Evolutionary conservation across 2,797 vertebrate species (phyloP), one percentile per base, ranked within the genome.

Genomic region (Spinibarbus caldwelli): DNA sequence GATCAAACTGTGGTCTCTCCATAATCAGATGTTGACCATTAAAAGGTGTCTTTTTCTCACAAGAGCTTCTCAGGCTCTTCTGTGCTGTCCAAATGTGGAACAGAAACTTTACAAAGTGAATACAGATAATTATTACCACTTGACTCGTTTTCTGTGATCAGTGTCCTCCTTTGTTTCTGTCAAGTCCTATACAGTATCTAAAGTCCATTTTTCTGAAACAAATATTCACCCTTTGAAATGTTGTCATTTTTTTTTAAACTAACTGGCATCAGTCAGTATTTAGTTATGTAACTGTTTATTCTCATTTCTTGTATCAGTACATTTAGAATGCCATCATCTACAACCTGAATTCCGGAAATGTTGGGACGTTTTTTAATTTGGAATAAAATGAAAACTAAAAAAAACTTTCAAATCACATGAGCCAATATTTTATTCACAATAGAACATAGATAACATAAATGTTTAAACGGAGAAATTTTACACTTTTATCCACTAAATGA

Each of bases 1-100:
- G 94, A 95, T 96, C 94, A 96, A 96, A 97, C 94, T 89, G 67
- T 83, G 1, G 1, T 0, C 89, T 83, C 19, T 72, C 80, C 92
- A 90, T 86, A 89, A 93, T 92, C 94, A 94, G 93, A 94, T 94
- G 95, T 92, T 93, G 88, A 87, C 87, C 94, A 94, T 92, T 93
- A 47, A 80, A 45, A 78, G 79, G 70, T 17, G 68, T 87, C 31
- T 71, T 88, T 89, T 38, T 80, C 14, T 66, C 31, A 29, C 43
- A 57, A 59, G n/a, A 54, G 73, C 38, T 34, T 83, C 54, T 38
- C 80, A 59, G 29, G 29, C 21, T 52, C 19, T 70, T 54, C 17
- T 67, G 7, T 47, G 41, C 26, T 34, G 2, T 66, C 21, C 31
- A 54, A 38, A 31, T 81, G 41, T 68, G 34, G 34, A 41, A 41